Conservation (phyloP, 92 coral and sea anemone species). For the Bergia puertoricense region DNA sequence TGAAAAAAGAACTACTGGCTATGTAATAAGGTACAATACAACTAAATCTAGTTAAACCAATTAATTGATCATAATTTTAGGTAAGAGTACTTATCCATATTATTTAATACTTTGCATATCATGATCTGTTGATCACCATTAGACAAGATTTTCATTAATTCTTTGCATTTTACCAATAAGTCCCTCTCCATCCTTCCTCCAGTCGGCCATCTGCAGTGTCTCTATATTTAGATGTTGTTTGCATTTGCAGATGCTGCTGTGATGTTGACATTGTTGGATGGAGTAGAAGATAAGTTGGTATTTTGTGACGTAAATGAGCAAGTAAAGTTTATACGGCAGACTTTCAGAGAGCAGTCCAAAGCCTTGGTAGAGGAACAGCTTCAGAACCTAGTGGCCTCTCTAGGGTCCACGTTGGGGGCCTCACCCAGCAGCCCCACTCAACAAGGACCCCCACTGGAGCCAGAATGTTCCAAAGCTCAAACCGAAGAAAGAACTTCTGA, state of each 20-base stretch:
- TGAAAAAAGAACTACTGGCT: too few relatives aligned
- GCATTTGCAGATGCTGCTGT: slow-evolving; percentile 72
- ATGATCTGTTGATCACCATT: too few relatives aligned
- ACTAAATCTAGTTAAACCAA: too few relatives aligned
- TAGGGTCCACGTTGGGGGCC: slow-evolving; percentile 17
- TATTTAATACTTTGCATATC: too few relatives aligned
- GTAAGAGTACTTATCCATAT: too few relatives aligned
- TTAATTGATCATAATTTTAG: too few relatives aligned
- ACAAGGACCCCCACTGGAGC: background rate
- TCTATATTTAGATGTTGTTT: background rate
- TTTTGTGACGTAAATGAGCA: slow-evolving; percentile 57
- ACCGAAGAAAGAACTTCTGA: background rate
- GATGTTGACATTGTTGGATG: slow-evolving; percentile 59
- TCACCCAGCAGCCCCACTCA: background rate
- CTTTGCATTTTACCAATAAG: too few relatives aligned
- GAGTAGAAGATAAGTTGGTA: slow-evolving; percentile 56
- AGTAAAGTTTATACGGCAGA: slow-evolving; percentile 58
- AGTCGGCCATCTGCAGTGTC: background rate
- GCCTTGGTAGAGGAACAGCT: slow-evolving; percentile 47
- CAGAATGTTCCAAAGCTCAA: background rate
- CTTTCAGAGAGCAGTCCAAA: slow-evolving; percentile 48
- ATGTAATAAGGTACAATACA: too few relatives aligned
- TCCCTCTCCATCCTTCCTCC: too few relatives aligned
- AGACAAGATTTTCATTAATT: too few relatives aligned
- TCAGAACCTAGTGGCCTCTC: slow-evolving; percentile 12